Percentiles rank a stretch among this genome's conserved stretches.
Conservation (phyloP, 2,113 vertebrate species). For the Morone chrysops region DNA sequence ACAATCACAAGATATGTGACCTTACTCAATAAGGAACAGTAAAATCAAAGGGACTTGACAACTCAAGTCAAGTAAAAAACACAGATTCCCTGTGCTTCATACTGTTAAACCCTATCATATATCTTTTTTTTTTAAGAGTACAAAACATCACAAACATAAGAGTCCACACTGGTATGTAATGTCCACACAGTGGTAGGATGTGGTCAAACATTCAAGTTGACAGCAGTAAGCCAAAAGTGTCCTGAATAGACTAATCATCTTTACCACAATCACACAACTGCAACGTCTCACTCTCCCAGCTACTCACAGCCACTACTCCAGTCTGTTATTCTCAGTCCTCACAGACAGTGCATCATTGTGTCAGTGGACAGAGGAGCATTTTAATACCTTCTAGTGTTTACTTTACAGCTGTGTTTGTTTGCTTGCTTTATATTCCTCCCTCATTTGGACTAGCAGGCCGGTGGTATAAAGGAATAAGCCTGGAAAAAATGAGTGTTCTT, state of each 20-base stretch:
- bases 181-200: neutral
- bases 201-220: constrained; percentile 5
- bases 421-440: constrained; percentile 41
- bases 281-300: constrained; percentile 28
- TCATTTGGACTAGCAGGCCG: neutral
- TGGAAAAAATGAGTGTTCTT: constrained; percentile 10
- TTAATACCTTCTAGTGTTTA: constrained; percentile 61
- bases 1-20: constrained; percentile 45
- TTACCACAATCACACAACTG: constrained; percentile 44
- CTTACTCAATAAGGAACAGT: neutral
- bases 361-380: constrained; percentile 44
- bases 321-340: constrained; percentile 43
- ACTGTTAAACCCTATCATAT: neutral
- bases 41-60: neutral
- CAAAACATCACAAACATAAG: neutral
- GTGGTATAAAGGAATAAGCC: constrained; percentile 8
- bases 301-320: constrained; percentile 64
- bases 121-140: too few species aligned
- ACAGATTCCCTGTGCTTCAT: neutral
- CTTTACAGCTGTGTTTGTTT: constrained; percentile 62
- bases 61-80: neutral
- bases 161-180: neutral
- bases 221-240: constrained; percentile 3
- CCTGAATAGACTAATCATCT: constrained; percentile 32
- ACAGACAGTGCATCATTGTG: constrained; percentile 69